Evolutionary conservation across 2,888 invertebrate species (phyloP).

Genomic region (Pecten maximus): DNA sequence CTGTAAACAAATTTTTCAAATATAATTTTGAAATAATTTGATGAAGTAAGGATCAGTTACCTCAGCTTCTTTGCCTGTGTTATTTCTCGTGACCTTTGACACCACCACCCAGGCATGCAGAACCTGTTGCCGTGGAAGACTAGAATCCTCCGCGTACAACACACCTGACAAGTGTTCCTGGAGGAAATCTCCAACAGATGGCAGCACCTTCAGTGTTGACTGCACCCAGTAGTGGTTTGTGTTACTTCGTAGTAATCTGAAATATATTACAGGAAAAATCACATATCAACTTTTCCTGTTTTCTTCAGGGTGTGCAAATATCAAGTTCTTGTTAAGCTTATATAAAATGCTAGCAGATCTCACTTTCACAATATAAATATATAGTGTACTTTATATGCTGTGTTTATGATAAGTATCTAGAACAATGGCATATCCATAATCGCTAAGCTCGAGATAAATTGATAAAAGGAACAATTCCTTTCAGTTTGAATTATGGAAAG

Average conservation of each 20-base stretch:
- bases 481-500: too few relatives aligned
- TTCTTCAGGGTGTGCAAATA: not conserved
- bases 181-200: conserved; percentile 61
- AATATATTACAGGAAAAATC: conserved; percentile 41
- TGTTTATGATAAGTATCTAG: too few relatives aligned
- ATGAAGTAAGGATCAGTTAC: conserved; percentile 12
- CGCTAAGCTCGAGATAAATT: too few relatives aligned
- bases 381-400: too few relatives aligned
- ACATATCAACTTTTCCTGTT: not conserved
- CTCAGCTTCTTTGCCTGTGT: conserved; percentile 52
- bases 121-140: conserved; percentile 39
- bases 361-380: too few relatives aligned
- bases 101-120: conserved; percentile 73
- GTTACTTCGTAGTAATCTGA: conserved; percentile 76
- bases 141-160: conserved; percentile 44
- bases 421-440: too few relatives aligned
- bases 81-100: conserved; percentile 60
- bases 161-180: conserved; percentile 54
- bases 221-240: conserved; percentile 77
- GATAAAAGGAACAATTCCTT: too few relatives aligned
- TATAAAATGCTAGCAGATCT: too few relatives aligned
- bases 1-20: not conserved
- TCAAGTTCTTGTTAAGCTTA: too few relatives aligned
- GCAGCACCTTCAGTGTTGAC: conserved; percentile 73
- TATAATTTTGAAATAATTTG: not conserved